phyloP scores from a whole-genome alignment of 2,888 invertebrate species.

The Harmothoe impar region DNA sequence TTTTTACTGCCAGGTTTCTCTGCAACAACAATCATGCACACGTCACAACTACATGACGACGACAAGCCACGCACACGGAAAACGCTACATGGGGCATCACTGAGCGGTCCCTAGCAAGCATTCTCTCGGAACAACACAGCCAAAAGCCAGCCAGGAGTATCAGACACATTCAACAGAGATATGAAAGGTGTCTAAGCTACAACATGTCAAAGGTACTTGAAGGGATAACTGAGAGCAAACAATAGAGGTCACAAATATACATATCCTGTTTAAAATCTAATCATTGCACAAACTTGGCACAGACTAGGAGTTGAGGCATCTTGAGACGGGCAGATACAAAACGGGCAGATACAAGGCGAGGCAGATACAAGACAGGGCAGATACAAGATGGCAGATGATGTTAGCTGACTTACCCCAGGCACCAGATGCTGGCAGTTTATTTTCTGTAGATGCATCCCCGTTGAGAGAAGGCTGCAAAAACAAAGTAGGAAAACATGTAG shows the following conservation, averaged over 20 bases:
- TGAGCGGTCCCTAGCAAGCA: too few relatives aligned
- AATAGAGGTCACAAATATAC: background rate
- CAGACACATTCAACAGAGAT: background rate
- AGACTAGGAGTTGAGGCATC: too few relatives aligned
- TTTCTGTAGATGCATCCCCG: conserved; percentile 55
- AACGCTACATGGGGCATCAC: too few relatives aligned
- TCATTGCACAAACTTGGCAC: too few relatives aligned
- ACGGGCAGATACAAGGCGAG: too few relatives aligned
- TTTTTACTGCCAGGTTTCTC: conserved; percentile 49
- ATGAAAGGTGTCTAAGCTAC: background rate
- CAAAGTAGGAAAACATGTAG: background rate
- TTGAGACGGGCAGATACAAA: too few relatives aligned
- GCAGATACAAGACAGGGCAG: too few relatives aligned
- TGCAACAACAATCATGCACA: conserved; percentile 59
- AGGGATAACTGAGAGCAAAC: background rate
- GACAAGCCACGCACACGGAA: conserved; percentile 36
- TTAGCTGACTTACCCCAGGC: conserved; percentile 65
- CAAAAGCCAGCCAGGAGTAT: background rate
- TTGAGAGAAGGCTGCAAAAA: conserved; percentile 64
- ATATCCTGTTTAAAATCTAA: too few relatives aligned
- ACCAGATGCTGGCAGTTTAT: conserved; percentile 41
- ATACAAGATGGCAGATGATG: too few relatives aligned
- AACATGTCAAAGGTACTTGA: background rate
- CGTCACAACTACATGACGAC: conserved; percentile 40
- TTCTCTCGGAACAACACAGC: background rate